A percentile compares a stretch with the other conserved stretches of the same genome.
These are phyloP conservation scores for Acanthosepion pharaonis DNA, from an alignment of 2,888 invertebrate species.

Conservation along the genomic window DNA sequence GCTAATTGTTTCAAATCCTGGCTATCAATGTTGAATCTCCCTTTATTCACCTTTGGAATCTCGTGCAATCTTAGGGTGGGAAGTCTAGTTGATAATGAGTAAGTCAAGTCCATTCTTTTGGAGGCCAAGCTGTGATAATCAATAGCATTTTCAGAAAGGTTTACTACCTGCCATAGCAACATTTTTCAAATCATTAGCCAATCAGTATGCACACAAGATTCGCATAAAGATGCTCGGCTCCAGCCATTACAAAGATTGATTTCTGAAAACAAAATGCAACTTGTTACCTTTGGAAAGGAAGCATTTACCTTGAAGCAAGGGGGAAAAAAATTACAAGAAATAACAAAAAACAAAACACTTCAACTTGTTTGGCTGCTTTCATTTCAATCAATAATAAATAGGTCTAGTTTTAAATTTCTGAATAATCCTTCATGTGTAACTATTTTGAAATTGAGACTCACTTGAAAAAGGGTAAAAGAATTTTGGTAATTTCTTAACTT, in stretches of 20 bases:
- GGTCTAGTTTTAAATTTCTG: background rate
- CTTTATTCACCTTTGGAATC: background rate
- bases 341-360: background rate
- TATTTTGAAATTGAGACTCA: background rate
- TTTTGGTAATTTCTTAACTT: background rate
- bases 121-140: background rate
- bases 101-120: background rate
- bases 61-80: background rate
- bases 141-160: background rate
- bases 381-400: background rate
- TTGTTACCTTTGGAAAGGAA: background rate
- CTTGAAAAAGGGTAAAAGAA: background rate
- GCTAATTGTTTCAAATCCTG: background rate
- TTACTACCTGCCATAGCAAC: background rate
- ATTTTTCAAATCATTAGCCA: background rate
- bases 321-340: background rate
- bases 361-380: background rate
- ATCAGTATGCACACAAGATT: constrained; percentile 33
- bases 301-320: background rate
- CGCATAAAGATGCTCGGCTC: background rate
- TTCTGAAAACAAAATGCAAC: background rate
- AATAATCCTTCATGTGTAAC: background rate
- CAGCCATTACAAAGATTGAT: constrained; percentile 18
- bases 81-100: background rate
- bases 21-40: background rate